These are phyloP conservation scores for Haliaeetus vocifer DNA, from an alignment of 2,797 vertebrate genomes.

Conservation along the genomic window DNA sequence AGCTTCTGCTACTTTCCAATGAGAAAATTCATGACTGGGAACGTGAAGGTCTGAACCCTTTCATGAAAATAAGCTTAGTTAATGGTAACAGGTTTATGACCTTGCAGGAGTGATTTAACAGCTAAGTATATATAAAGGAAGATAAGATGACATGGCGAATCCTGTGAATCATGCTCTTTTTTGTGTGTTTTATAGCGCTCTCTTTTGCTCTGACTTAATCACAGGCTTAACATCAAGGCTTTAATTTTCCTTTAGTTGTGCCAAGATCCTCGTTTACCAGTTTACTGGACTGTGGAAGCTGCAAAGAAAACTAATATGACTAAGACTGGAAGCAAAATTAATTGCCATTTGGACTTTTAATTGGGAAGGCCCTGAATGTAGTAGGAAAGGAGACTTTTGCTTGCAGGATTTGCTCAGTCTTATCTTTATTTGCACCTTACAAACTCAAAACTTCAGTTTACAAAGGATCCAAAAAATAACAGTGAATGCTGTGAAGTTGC, in stretches of 20 bases:
- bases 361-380: neutral
- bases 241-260: slow-evolving; percentile 9
- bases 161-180: slow-evolving; percentile 6
- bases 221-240: neutral
- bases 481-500: neutral
- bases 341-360: neutral
- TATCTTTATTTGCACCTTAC: neutral
- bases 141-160: slow-evolving; percentile 3
- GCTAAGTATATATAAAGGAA: neutral
- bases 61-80: neutral
- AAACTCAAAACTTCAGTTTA: neutral
- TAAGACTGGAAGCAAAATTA: neutral
- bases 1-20: neutral
- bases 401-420: neutral
- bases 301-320: neutral
- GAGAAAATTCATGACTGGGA: neutral
- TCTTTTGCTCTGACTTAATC: neutral
- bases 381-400: neutral
- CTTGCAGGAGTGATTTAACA: neutral
- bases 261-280: neutral
- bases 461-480: neutral
- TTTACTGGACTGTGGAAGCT: neutral
- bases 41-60: neutral
- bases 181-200: neutral
- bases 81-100: neutral